Percentiles rank a stretch among this genome's conserved stretches.
These are phyloP conservation scores for Gerosis bhagava DNA, from an alignment of 2,888 invertebrate species.

Conservation along the genomic window DNA sequence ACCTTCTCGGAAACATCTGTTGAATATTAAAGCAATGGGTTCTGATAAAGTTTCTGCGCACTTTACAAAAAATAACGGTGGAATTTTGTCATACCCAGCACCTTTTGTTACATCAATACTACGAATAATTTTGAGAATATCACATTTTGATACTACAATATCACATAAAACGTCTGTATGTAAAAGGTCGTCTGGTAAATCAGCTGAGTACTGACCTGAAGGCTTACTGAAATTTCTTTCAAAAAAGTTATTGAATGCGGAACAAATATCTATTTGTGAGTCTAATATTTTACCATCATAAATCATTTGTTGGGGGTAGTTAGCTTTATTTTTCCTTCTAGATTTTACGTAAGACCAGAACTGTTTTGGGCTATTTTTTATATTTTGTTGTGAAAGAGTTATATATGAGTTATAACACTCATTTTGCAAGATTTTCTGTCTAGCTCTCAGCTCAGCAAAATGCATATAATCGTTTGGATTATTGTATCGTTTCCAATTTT, in stretches of 20 bases:
- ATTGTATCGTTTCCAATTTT: background rate
- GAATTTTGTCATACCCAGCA: background rate
- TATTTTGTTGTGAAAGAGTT: background rate
- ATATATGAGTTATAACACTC: slow-evolving; percentile 1
- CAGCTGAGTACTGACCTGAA: slow-evolving; percentile 10
- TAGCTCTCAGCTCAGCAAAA: background rate
- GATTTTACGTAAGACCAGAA: slow-evolving; percentile 4
- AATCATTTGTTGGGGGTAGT: slow-evolving; percentile 3
- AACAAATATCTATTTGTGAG: background rate
- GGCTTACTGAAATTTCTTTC: slow-evolving; percentile 4
- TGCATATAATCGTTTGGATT: slow-evolving; percentile 3
- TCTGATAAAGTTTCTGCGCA: background rate
- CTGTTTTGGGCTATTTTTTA: slow-evolving; percentile 1
- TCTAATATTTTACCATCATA: background rate
- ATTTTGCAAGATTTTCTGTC: background rate
- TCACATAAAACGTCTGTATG: background rate
- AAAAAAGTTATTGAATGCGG: slow-evolving; percentile 1
- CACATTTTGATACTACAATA: background rate
- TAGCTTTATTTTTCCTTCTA: background rate
- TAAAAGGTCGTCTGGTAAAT: slow-evolving; percentile 1
- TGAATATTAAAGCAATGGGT: background rate
- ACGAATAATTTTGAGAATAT: background rate
- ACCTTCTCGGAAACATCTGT: slow-evolving; percentile 9
- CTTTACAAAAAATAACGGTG: slow-evolving; percentile 1
- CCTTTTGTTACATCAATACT: background rate